Percentiles rank a stretch among this genome's conserved stretches.
These are phyloP conservation scores for Ischnura elegans DNA, from an alignment of 2,888 invertebrate genomes.

Conservation along the genomic window DNA sequence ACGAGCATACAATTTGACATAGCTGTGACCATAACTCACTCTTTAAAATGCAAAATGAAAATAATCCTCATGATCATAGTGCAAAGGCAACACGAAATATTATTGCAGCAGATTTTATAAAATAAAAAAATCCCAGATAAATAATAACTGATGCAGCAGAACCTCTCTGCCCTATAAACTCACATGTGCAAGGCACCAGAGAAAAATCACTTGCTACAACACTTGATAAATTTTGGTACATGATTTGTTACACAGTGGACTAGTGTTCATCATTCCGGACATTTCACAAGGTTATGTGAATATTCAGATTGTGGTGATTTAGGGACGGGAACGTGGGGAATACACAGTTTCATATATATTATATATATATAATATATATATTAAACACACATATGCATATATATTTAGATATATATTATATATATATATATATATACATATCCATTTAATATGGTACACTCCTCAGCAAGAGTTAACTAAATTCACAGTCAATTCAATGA, in stretches of 20 bases:
- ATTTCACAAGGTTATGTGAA: slow-evolving; percentile 8
- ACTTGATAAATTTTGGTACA: slow-evolving; percentile 38
- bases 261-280: slow-evolving; percentile 27
- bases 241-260: slow-evolving; percentile 2
- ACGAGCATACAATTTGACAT: background rate
- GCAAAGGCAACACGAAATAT: too few species aligned
- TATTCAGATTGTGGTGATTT: background rate
- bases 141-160: background rate
- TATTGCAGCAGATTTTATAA: background rate
- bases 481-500: background rate
- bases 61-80: background rate
- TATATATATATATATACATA: background rate
- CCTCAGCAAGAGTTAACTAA: slow-evolving; percentile 10
- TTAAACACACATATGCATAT: background rate
- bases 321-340: slow-evolving; percentile 61
- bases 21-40: background rate
- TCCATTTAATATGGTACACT: slow-evolving; percentile 33
- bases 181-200: slow-evolving; percentile 48
- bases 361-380: too few species aligned
- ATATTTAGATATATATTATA: background rate
- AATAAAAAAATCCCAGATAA: background rate
- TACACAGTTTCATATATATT: slow-evolving; percentile 28
- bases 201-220: slow-evolving; percentile 38
- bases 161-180: background rate
- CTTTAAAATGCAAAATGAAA: background rate